Conservation (phyloP, 2,888 invertebrate genomes). For the Diarsia rubi region DNA sequence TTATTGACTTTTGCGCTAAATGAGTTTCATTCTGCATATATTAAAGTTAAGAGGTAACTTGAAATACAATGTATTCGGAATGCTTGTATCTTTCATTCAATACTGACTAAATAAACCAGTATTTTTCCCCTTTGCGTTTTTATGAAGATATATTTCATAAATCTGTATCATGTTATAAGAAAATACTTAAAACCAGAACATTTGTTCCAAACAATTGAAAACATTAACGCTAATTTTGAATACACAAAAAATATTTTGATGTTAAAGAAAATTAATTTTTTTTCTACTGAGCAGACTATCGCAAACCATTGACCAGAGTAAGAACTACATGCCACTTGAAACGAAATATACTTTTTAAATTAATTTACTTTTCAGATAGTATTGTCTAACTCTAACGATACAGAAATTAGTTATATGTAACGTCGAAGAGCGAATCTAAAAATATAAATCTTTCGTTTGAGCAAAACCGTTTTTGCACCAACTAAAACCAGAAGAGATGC, state of each 20-base stretch:
- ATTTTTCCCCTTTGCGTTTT: not conserved
- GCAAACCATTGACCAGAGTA: too few species aligned
- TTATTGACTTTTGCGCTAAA: constrained; percentile 17
- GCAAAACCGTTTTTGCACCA: constrained; percentile 14
- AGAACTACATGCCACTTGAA: not conserved
- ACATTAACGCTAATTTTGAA: not conserved
- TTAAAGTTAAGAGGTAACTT: constrained; percentile 3
- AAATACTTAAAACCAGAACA: not conserved
- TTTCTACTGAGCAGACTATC: not conserved
- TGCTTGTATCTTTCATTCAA: not conserved
- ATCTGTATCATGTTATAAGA: not conserved
- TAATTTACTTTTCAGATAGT: not conserved
- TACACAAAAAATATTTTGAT: not conserved
- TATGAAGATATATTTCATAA: rapidly evolving
- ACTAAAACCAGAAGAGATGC: constrained; percentile 5
- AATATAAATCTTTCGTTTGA: not conserved
- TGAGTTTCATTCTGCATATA: constrained; percentile 5
- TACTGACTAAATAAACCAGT: not conserved
- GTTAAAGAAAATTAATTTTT: not conserved
- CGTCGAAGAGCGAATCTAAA: not conserved
- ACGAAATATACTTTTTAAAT: not conserved
- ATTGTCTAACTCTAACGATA: too few species aligned
- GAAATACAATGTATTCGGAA: not conserved
- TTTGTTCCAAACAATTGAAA: not conserved
- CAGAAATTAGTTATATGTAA: not conserved